Base-by-base conservation (phyloP, 2,888 invertebrate genomes). In the Incurvaria masculella region DNA sequence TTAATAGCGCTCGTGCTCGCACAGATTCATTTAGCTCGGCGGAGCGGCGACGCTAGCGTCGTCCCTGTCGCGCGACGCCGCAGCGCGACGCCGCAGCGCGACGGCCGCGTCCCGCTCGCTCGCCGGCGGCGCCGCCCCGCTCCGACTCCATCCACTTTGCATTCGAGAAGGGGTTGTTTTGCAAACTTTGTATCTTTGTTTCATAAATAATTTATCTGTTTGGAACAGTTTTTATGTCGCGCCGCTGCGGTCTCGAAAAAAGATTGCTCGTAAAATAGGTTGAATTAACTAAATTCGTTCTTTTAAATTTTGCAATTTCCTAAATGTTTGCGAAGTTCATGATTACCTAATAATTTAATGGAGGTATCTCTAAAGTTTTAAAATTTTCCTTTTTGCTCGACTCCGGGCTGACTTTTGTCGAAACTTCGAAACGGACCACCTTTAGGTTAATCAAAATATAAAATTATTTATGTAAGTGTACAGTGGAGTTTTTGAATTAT, bases 1-100 rank as follows among this genome's bases (percentile, higher is more conserved):
- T 78, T 76, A 76, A 76, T 76, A 78, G 71, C 74, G 64, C 70
- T 41, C 41, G 59, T 73, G 73, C 73, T 74, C 76, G 76, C 78
- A 75, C 76, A 76, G 78, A 78, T 78, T 78, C 78, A 78, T 72
- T 78, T 78, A 78, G 64, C 68, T 62, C 73, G 75, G 75, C 75
- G 72, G 74, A 72, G 72, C 75, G 69, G 67, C 70, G 59, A 63
- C 63, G 61, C 61, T 59, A 56, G 67, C 73, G 68, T 68, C 61
- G 68, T 74, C 72, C 54, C 66, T 66, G 71, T 51, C 57, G 55
- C 64, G 54, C 55, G 45, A 55, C 23, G n/a, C 14, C 17, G 43
- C 5, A n/a, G 17, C n/a, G 26, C 16, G 45, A 18, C 18, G 41
- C 2, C 46, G 18, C 43, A 44, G 38, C 48, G 21, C 21, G 21